Percentiles rank a stretch among this genome's conserved stretches.
Conservation (phyloP, 2,113 vertebrate genomes). For the Patagioenas fasciata region DNA sequence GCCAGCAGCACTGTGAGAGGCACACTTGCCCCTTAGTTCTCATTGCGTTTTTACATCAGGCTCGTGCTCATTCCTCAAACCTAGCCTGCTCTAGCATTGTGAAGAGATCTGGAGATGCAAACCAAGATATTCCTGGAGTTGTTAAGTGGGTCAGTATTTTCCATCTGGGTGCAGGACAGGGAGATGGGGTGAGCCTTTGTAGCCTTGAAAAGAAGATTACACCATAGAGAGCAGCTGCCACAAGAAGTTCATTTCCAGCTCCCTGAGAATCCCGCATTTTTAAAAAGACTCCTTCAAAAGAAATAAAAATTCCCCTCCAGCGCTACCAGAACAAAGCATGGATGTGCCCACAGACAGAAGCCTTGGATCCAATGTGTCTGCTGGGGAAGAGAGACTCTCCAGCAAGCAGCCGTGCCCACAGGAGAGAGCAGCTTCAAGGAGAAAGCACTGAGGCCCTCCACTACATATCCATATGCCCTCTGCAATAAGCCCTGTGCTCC, state of each 20-base stretch:
- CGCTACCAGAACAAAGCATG: not conserved
- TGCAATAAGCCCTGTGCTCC: not conserved
- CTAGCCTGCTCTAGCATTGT: not conserved
- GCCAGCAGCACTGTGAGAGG: not conserved
- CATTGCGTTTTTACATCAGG: not conserved
- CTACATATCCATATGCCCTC: not conserved
- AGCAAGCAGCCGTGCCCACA: not conserved
- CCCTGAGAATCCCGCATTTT: not conserved
- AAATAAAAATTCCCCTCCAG: not conserved
- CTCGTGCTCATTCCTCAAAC: not conserved
- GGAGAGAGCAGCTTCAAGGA: not conserved
- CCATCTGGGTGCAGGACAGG: not conserved
- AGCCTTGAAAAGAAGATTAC: not conserved
- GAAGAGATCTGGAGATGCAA: not conserved
- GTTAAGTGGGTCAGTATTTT: not conserved
- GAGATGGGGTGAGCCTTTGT: not conserved
- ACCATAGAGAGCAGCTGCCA: not conserved
- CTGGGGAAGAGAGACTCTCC: not conserved
- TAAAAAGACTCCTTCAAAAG: not conserved
- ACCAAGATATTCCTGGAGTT: not conserved
- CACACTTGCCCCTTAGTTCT: not conserved
- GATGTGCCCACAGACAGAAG: not conserved
- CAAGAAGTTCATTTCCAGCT: not conserved
- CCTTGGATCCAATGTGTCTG: not conserved
- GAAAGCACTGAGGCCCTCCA: not conserved